Percentiles rank a stretch among this genome's conserved stretches.
Evolutionary conservation across 2,113 vertebrate species (phyloP).

Genomic region (Austrofundulus limnaeus): DNA sequence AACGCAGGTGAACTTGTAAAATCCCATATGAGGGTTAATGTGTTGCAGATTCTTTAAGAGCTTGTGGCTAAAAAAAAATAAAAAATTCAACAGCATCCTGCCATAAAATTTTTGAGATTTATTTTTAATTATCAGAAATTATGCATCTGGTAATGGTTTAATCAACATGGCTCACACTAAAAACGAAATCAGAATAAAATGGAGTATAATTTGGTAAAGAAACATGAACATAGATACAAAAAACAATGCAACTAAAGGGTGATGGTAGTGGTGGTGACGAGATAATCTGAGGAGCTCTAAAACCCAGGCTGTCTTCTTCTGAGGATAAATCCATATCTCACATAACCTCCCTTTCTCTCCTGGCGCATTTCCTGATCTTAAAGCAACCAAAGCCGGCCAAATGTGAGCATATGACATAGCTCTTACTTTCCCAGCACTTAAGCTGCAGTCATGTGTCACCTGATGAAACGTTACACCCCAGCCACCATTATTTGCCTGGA

Average conservation of each 20-base stretch:
- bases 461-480: slow-evolving; percentile 72
- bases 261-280: not conserved
- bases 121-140: slow-evolving; percentile 31
- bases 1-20: slow-evolving; percentile 12
- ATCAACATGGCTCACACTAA: slow-evolving; percentile 10
- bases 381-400: slow-evolving; percentile 56
- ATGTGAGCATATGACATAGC: slow-evolving; percentile 62
- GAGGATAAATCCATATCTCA: slow-evolving; percentile 59
- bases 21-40: not conserved
- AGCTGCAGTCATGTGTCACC: slow-evolving; percentile 65
- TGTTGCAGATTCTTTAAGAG: not conserved
- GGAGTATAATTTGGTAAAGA: slow-evolving; percentile 17
- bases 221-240: not conserved
- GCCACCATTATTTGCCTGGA: slow-evolving; percentile 74
- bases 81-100: slow-evolving; percentile 6
- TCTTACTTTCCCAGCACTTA: slow-evolving; percentile 72
- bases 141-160: slow-evolving; percentile 9
- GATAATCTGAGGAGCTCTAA: slow-evolving; percentile 26
- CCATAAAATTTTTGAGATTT: not conserved
- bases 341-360: slow-evolving; percentile 56
- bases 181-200: slow-evolving; percentile 21
- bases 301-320: slow-evolving; percentile 11
- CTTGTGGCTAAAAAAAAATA: not conserved
- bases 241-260: slow-evolving; percentile 19
- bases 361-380: slow-evolving; percentile 48